Conservation (phyloP, 30 jellyfish, hydroid and myxozoan species). For the Phacellophora camtschatica region DNA sequence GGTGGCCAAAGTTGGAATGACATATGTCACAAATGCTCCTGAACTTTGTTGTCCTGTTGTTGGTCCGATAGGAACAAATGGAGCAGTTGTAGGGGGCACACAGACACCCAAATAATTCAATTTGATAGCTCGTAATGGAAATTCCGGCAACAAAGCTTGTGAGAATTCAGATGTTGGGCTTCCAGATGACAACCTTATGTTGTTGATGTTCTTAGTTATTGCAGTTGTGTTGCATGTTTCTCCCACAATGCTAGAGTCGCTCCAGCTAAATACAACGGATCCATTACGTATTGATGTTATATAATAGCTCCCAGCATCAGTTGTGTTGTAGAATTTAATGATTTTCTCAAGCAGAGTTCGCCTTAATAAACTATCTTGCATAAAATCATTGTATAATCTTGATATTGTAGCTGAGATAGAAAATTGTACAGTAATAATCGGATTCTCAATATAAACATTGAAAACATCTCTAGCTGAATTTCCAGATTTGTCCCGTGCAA, state of each 20-base stretch:
- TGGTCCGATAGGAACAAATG: slow-evolving; percentile 42
- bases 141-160: slow-evolving; percentile 61
- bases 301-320: background rate
- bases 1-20: slow-evolving; percentile 44
- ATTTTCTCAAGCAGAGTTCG: slow-evolving; percentile 11
- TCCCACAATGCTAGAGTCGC: slow-evolving; percentile 38
- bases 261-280: slow-evolving; percentile 52
- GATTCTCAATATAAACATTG: slow-evolving; percentile 22
- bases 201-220: background rate
- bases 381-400: background rate
- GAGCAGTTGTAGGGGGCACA: background rate
- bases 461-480: slow-evolving; percentile 55
- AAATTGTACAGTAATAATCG: slow-evolving; percentile 8
- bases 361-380: slow-evolving; percentile 13
- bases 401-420: slow-evolving; percentile 26
- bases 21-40: slow-evolving; percentile 22
- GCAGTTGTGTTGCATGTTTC: slow-evolving; percentile 30
- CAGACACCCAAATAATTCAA: slow-evolving; percentile 49
- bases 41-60: slow-evolving; percentile 10
- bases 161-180: slow-evolving; percentile 34
- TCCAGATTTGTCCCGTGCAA: slow-evolving; percentile 41
- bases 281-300: slow-evolving; percentile 32
- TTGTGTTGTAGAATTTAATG: slow-evolving; percentile 30
- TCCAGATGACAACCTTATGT: slow-evolving; percentile 19
- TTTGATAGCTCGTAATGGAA: slow-evolving; percentile 31